Conservation (phyloP, 2,797 vertebrate species). For the Rhyacichthys aspro region DNA sequence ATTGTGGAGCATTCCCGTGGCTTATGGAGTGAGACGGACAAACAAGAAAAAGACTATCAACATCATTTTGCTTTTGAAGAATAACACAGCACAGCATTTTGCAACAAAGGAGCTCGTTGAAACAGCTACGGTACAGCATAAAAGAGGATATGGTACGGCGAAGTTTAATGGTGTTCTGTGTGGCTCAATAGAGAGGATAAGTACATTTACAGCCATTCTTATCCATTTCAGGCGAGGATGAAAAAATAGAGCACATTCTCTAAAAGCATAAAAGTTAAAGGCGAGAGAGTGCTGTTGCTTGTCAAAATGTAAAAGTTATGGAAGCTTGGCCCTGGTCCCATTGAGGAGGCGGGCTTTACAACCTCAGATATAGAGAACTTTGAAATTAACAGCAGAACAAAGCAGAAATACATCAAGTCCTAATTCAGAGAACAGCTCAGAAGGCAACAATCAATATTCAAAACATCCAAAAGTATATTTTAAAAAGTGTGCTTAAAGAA, state of each 20-base stretch:
- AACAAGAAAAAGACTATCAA: not conserved
- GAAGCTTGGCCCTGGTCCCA: not conserved
- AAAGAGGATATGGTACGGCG: not conserved
- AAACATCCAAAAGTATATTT: not conserved
- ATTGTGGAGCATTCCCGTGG: not conserved
- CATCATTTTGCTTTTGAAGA: conserved; percentile 4
- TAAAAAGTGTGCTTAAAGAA: too few species aligned
- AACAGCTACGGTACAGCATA: conserved; percentile 1
- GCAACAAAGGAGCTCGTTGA: too few species aligned
- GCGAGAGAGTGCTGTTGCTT: conserved; percentile 11
- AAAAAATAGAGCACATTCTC: conserved; percentile 3
- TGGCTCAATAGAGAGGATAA: conserved; percentile 10
- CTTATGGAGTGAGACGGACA: conserved; percentile 13
- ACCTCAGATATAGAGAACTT: not conserved
- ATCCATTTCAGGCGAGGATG: not conserved
- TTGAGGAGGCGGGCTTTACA: conserved; percentile 3
- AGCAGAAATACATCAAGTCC: not conserved
- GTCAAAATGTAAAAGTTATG: conserved; percentile 6
- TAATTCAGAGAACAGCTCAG: not conserved
- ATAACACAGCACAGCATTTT: not conserved
- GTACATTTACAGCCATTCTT: conserved; percentile 11
- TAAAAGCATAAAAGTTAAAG: conserved; percentile 12
- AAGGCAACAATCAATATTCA: not conserved
- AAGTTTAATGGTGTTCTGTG: not conserved
- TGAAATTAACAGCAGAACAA: conserved; percentile 2